phyloP scores from a whole-genome alignment of 2,888 invertebrate genomes.

The Drosophila prostipennis region DNA sequence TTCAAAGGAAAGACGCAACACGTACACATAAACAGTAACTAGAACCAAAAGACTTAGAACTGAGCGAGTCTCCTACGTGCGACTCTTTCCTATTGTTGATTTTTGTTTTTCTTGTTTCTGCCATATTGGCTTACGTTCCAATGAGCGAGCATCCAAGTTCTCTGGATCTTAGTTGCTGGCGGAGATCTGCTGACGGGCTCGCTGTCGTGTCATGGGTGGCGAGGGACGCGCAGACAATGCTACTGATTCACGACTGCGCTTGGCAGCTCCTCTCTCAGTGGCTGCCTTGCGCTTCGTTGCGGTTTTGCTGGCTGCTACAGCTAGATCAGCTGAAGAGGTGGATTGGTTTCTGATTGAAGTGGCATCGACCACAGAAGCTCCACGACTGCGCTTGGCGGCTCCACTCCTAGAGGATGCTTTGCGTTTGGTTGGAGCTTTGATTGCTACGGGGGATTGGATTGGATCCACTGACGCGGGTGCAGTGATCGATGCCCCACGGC shows the following conservation, averaged over 20 bases:
- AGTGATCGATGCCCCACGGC: not conserved
- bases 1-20: conserved; percentile 10
- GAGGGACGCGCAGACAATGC: conserved; percentile 44
- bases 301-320: not conserved
- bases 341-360: conserved; percentile 19
- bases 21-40: conserved; percentile 52
- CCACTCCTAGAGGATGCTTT: conserved; percentile 10
- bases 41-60: conserved; percentile 61
- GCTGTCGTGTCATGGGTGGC: conserved; percentile 75
- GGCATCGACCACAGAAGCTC: conserved; percentile 6
- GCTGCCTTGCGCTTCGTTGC: conserved; percentile 22
- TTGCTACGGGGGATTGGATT: not conserved
- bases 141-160: conserved; percentile 19
- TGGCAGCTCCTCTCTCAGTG: conserved; percentile 7
- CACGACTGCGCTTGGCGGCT: conserved; percentile 35
- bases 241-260: conserved; percentile 24
- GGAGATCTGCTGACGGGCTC: conserved; percentile 75
- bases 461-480: conserved; percentile 2
- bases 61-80: conserved; percentile 21
- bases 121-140: conserved; percentile 56
- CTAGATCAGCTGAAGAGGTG: conserved; percentile 43
- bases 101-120: conserved; percentile 20
- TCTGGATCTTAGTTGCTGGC: conserved; percentile 50
- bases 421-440: conserved; percentile 24
- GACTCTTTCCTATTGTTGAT: conserved; percentile 26